Conservation (phyloP, 64 coral and sea anemone species). For the Pocillopora damicornis region DNA sequence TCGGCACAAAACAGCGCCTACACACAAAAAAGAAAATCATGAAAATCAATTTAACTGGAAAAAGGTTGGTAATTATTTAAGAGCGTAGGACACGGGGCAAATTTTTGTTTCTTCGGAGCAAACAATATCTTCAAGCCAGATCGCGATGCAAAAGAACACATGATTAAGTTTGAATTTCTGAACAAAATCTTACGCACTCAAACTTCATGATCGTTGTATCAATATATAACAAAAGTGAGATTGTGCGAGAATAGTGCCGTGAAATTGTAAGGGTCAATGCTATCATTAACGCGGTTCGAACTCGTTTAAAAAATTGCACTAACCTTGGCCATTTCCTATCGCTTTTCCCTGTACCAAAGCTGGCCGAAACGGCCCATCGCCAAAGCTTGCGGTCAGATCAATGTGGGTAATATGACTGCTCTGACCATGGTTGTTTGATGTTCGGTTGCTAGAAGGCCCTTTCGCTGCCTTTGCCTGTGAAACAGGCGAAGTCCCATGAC, state of each 20-base stretch:
- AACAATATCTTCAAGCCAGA: background rate
- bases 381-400: slow-evolving; percentile 57
- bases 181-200: background rate
- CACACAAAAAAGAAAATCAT: background rate
- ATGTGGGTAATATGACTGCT: slow-evolving; percentile 37
- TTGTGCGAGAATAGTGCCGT: background rate
- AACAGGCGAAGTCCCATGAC: slow-evolving; percentile 12
- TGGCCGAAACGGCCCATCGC: slow-evolving; percentile 59
- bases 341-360: slow-evolving; percentile 61
- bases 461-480: slow-evolving; percentile 13
- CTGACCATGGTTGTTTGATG: slow-evolving; percentile 45
- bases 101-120: background rate
- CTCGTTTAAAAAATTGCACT: background rate
- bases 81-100: background rate
- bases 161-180: background rate
- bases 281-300: background rate
- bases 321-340: slow-evolving; percentile 40
- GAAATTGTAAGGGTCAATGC: background rate
- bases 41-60: background rate
- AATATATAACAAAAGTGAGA: background rate
- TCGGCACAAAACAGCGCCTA: background rate
- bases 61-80: background rate
- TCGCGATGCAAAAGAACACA: background rate
- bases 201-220: slow-evolving; percentile 1
- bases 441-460: slow-evolving; percentile 45